These are phyloP conservation scores for Stenchaetothrips biformis DNA, from an alignment of 2,888 invertebrate species.

Conservation along the genomic window DNA sequence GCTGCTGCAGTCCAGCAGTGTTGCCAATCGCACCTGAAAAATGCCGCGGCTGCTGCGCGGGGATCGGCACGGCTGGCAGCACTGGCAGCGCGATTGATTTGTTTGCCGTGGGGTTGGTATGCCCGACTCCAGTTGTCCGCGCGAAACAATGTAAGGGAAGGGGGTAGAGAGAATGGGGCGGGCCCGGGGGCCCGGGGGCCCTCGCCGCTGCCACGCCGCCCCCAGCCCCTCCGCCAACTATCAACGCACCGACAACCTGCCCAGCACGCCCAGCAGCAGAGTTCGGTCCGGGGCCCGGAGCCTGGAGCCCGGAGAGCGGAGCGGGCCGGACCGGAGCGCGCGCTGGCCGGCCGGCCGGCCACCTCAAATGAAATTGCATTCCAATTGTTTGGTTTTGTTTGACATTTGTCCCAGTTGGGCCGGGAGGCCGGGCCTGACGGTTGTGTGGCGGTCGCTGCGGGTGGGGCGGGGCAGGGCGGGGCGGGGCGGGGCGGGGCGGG, in stretches of 20 bases:
- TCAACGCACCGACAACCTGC: background rate
- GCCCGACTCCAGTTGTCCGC: background rate
- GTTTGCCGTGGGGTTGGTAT: constrained; percentile 13
- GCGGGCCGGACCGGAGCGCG: background rate
- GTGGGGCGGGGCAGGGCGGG: background rate
- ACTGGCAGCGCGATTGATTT: background rate
- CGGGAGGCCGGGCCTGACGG: no score
- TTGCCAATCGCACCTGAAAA: background rate
- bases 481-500: background rate
- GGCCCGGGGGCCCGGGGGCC: background rate
- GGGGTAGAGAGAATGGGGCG: background rate
- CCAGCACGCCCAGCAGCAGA: background rate
- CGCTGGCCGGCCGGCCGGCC: background rate
- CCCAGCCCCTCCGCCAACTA: background rate
- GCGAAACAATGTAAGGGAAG: background rate
- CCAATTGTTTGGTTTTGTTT: constrained; percentile 23
- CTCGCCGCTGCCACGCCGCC: background rate
- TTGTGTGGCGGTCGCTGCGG: background rate
- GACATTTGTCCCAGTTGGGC: constrained; percentile 7
- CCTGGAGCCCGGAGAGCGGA: background rate
- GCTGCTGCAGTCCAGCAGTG: background rate
- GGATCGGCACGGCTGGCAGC: background rate
- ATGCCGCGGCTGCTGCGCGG: background rate
- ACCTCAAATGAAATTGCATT: constrained; percentile 17
- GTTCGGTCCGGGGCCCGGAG: background rate